Conservation (phyloP, 1,140 invertebrate genomes). For the Tetragonula clypearis region DNA sequence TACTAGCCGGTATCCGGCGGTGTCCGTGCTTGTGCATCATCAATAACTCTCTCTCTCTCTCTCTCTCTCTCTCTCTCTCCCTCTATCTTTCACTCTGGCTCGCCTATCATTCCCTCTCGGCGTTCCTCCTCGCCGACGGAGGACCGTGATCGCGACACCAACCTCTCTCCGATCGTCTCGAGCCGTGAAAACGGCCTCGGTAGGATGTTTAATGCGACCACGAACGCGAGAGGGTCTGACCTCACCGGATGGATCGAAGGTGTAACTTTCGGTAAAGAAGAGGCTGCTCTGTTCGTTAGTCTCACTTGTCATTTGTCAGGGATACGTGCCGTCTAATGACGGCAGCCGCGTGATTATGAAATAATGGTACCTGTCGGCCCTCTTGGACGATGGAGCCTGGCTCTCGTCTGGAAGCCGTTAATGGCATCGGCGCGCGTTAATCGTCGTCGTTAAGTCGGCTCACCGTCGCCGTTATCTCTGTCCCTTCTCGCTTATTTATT, state of each 20-base stretch:
- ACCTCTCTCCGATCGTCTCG: background rate
- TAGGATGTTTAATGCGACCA: constrained; percentile 41
- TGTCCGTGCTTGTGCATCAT: constrained; percentile 68
- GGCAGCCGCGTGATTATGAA: constrained; percentile 53
- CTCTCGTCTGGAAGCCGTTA: constrained; percentile 32
- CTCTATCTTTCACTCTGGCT: constrained; percentile 2
- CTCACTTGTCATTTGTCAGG: constrained; percentile 57
- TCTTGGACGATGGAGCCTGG: constrained; percentile 19
- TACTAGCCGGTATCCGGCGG: constrained; percentile 66
- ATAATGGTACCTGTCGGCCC: constrained; percentile 54
- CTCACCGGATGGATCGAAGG: constrained; percentile 6
- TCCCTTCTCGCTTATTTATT: constrained; percentile 6
- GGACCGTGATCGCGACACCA: constrained; percentile 24
- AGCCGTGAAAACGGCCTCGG: constrained; percentile 20
- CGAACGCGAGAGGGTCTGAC: constrained; percentile 17
- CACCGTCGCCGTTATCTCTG: constrained; percentile 31
- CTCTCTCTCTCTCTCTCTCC: constrained; percentile 3
- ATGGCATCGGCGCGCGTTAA: constrained; percentile 49
- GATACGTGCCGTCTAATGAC: constrained; percentile 47
- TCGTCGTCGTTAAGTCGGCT: constrained; percentile 50
- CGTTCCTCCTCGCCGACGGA: background rate
- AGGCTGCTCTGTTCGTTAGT: constrained; percentile 37
- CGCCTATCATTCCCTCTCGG: background rate
- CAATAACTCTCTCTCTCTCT: constrained; percentile 60
- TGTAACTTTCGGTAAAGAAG: constrained; percentile 43